Evolutionary conservation across 2,113 vertebrate genomes (phyloP).

Genomic region (Tautogolabrus adspersus): DNA sequence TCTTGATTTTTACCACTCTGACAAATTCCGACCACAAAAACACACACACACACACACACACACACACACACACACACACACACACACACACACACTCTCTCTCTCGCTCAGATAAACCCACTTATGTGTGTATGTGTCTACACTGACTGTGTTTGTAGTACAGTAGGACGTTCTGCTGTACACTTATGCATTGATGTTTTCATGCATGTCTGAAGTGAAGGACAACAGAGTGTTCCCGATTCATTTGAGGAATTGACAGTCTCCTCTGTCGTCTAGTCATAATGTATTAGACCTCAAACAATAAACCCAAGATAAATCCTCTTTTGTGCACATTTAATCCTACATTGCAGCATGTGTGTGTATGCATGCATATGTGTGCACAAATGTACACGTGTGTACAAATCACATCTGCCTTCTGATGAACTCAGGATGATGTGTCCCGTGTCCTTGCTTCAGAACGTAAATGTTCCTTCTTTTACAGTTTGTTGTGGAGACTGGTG

Average conservation of each 20-base stretch:
- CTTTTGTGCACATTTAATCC: slow-evolving; percentile 71
- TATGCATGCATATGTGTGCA: slow-evolving; percentile 8
- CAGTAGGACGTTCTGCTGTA: background rate
- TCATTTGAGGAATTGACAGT: slow-evolving; percentile 6
- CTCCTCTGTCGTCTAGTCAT: background rate
- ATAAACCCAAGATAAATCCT: slow-evolving; percentile 73
- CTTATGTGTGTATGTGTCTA: background rate
- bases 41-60: background rate
- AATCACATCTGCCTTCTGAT: slow-evolving; percentile 35
- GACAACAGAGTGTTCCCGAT: background rate
- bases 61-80: background rate
- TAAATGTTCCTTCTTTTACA: background rate
- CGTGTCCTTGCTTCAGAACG: too few relatives aligned
- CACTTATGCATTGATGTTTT: background rate
- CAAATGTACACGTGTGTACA: background rate
- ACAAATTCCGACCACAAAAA: slow-evolving; percentile 1
- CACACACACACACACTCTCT: background rate
- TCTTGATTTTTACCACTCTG: background rate
- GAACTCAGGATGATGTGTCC: background rate
- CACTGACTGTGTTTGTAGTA: background rate
- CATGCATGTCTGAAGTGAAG: background rate
- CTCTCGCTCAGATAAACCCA: background rate
- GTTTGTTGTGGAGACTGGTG: background rate
- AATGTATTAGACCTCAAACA: slow-evolving; percentile 58
- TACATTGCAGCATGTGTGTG: slow-evolving; percentile 22